These are phyloP conservation scores for Cephalopachus bancanus DNA, from an alignment of 2,797 vertebrate genomes.

Conservation along the genomic window DNA sequence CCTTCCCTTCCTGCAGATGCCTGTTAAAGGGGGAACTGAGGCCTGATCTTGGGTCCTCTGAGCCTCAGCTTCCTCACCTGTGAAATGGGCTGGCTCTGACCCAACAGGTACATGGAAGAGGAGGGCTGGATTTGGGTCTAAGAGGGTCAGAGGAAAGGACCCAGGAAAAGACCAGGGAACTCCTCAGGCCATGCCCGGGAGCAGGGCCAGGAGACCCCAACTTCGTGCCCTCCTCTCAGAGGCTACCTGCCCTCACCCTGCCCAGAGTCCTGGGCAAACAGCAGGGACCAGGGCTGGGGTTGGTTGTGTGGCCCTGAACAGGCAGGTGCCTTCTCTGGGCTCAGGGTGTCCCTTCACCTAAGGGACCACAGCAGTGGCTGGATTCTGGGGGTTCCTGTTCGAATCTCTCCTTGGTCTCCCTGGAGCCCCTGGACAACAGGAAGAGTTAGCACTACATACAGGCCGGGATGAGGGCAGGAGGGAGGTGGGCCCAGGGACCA, in stretches of 20 bases:
- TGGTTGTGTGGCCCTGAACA: not conserved
- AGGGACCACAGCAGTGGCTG: not conserved
- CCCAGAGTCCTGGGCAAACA: not conserved
- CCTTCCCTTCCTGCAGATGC: slow-evolving; percentile 13
- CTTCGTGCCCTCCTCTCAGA: not conserved
- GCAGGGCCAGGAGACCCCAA: not conserved
- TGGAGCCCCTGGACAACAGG: slow-evolving; percentile 61
- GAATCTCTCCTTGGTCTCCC: slow-evolving; percentile 80
- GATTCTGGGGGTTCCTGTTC: slow-evolving; percentile 2
- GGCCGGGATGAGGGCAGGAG: slow-evolving; percentile 69
- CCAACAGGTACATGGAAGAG: not conserved
- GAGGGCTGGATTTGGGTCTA: not conserved
- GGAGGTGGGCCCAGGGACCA: not conserved
- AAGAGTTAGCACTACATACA: slow-evolving; percentile 84
- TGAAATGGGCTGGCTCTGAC: not conserved
- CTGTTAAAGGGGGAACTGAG: slow-evolving; percentile 11
- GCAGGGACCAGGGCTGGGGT: not conserved
- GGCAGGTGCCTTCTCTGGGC: not conserved
- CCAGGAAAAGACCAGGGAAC: not conserved
- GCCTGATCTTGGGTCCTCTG: not conserved
- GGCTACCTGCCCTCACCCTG: not conserved
- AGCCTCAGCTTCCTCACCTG: slow-evolving; percentile 22
- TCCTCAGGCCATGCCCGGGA: not conserved
- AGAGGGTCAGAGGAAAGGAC: slow-evolving; percentile 3
- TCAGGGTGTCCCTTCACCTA: not conserved